These are phyloP conservation scores for Syndactyla subalaris DNA, from an alignment of 2,797 vertebrate species.

Conservation along the genomic window DNA sequence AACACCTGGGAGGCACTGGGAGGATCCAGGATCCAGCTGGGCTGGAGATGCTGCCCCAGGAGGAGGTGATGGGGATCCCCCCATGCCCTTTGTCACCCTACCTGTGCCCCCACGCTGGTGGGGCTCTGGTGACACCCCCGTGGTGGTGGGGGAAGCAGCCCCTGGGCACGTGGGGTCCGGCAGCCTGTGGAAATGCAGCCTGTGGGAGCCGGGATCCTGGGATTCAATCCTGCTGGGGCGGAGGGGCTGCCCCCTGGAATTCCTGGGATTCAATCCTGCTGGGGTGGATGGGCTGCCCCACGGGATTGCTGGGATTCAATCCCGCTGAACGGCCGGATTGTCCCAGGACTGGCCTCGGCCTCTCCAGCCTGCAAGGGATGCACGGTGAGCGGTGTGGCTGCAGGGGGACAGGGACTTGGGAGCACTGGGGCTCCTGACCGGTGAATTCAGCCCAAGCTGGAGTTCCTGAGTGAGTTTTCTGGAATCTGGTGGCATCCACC, in stretches of 20 bases:
- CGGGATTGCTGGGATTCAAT: background rate
- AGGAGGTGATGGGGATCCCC: background rate
- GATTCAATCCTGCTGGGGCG: background rate
- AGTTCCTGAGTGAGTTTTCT: rapidly evolving
- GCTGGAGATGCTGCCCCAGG: rapidly evolving
- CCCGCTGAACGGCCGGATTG: background rate
- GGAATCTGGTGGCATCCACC: background rate
- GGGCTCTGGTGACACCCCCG: background rate
- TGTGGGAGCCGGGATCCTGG: background rate
- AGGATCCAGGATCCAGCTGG: background rate
- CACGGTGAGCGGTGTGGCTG: rapidly evolving
- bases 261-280: constrained; percentile 37
- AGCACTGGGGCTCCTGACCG: rapidly evolving
- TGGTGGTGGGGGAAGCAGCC: rapidly evolving
- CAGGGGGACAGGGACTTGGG: background rate
- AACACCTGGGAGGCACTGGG: background rate
- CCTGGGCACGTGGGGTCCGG: rapidly evolving
- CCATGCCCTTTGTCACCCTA: rapidly evolving
- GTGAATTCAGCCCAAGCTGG: background rate
- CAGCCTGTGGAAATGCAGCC: background rate
- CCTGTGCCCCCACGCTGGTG: background rate
- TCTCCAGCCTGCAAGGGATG: background rate
- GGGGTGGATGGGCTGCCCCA: background rate
- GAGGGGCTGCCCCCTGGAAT: background rate
- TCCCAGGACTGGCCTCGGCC: background rate